Conservation (phyloP, 2,113 vertebrate genomes). For the Silurus glanis region DNA sequence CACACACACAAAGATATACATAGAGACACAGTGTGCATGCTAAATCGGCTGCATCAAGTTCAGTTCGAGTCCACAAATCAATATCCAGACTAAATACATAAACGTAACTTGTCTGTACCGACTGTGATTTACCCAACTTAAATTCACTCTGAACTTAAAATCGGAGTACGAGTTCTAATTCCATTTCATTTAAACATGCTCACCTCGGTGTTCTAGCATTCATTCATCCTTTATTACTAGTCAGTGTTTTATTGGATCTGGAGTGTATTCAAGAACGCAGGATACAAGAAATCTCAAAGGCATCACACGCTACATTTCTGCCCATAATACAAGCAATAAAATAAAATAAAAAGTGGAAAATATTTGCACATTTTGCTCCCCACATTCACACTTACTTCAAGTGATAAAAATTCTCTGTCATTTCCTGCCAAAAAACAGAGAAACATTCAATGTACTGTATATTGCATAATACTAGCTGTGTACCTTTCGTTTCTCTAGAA, state of each 20-base stretch:
- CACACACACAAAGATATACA: slow-evolving; percentile 20
- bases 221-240: not conserved
- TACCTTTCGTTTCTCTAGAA: not conserved
- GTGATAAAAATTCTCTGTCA: not conserved
- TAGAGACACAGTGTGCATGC: slow-evolving; percentile 26
- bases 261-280: not conserved
- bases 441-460: not conserved
- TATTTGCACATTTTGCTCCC: not conserved
- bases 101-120: slow-evolving; percentile 1
- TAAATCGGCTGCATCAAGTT: slow-evolving; percentile 31
- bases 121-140: not conserved
- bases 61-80: slow-evolving; percentile 16
- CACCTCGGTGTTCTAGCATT: not conserved
- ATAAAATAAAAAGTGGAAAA: not conserved
- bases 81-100: slow-evolving; percentile 19
- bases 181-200: not conserved
- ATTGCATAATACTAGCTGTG: not conserved
- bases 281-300: not conserved
- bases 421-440: not conserved
- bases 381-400: not conserved
- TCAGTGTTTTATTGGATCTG: not conserved
- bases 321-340: not conserved
- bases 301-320: not conserved
- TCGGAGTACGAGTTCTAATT: not conserved
- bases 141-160: not conserved